These are phyloP conservation scores for Hemaris fuciformis DNA, from an alignment of 2,888 invertebrate genomes.

Conservation along the genomic window DNA sequence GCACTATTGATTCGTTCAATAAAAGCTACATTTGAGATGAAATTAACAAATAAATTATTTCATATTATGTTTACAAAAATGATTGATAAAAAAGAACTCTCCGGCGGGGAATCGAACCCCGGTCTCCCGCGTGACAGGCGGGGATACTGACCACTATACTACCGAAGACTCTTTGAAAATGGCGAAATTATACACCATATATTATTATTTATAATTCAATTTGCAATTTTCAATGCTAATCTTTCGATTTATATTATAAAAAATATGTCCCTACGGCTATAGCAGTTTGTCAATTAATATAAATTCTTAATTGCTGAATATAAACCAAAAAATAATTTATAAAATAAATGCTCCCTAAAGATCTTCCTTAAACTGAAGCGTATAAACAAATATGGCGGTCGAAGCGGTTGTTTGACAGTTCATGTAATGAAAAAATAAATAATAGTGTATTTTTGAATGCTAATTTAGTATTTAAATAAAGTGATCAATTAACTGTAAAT, in stretches of 20 bases:
- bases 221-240: too few species aligned
- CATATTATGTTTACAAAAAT: too few species aligned
- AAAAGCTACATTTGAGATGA: too few species aligned
- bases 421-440: neutral
- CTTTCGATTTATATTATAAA: too few species aligned
- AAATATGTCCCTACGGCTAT: too few species aligned
- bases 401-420: constrained; percentile 4
- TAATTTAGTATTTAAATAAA: too few species aligned
- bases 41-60: too few species aligned
- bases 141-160: constrained; percentile 80
- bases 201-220: too few species aligned
- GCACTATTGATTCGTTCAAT: too few species aligned
- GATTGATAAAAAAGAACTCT: constrained; percentile 32
- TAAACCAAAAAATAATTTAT: neutral
- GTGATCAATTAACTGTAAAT: too few species aligned
- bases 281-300: neutral
- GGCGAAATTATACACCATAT: neutral
- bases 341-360: neutral
- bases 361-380: neutral
- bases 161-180: constrained; percentile 56
- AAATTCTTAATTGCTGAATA: neutral
- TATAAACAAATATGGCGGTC: constrained; percentile 15
- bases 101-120: constrained; percentile 80
- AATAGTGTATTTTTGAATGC: neutral
- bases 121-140: constrained; percentile 80